phyloP scores from a whole-genome alignment of 2,797 vertebrate species.

The Chelonia mydas region DNA sequence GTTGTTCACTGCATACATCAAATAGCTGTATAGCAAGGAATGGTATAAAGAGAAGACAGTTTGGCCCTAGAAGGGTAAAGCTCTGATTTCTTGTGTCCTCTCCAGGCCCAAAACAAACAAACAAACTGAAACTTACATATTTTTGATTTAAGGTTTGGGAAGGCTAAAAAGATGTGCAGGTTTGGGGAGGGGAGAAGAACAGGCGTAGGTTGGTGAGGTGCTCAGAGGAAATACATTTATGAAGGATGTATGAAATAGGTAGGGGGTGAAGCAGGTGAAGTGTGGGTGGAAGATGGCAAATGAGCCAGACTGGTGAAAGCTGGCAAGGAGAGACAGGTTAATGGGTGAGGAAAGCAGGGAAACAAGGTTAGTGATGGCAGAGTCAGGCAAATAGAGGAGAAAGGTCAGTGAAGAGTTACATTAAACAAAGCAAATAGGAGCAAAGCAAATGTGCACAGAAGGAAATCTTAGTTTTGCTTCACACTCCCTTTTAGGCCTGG shows the following conservation, averaged over 20 bases:
- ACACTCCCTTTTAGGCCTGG: not conserved
- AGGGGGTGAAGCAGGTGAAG: not conserved
- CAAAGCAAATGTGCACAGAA: not conserved
- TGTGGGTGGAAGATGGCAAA: not conserved
- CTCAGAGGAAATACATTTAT: not conserved
- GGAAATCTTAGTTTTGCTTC: not conserved
- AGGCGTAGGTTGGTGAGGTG: not conserved
- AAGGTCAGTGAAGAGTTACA: not conserved
- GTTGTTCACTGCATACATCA: rapidly evolving
- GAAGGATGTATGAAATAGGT: not conserved
- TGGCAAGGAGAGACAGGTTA: not conserved
- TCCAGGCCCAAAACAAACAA: not conserved
- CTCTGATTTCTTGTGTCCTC: not conserved
- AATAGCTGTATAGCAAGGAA: too few species aligned
- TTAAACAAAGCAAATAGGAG: not conserved
- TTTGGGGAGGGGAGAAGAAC: too few species aligned
- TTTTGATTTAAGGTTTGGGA: too few species aligned
- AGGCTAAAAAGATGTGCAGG: too few species aligned
- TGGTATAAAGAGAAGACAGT: not conserved
- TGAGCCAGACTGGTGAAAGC: not conserved
- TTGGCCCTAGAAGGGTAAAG: not conserved
- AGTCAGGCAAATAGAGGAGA: not conserved
- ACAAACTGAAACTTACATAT: too few species aligned
- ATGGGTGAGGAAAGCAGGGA: not conserved
- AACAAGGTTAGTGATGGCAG: rapidly evolving